A percentile compares a stretch with the other conserved stretches of the same genome.
Conservation (phyloP, 2,797 vertebrate species). For the Xerus rutilus region DNA sequence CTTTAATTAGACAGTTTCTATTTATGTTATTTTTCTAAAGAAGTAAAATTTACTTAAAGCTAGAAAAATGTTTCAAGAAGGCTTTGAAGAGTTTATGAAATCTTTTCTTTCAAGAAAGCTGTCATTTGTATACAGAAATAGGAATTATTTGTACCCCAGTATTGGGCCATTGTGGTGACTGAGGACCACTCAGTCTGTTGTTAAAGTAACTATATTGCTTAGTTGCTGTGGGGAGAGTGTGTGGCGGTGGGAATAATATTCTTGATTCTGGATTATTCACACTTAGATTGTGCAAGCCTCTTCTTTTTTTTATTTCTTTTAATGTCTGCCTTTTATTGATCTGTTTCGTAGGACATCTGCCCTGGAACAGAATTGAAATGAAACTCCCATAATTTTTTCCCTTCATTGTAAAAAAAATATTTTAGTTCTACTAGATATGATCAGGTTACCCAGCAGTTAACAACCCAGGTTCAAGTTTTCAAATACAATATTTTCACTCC, state of each 20-base stretch:
- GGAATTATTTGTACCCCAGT: neutral
- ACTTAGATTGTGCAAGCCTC: neutral
- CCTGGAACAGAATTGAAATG: conserved; percentile 13
- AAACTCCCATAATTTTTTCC: neutral
- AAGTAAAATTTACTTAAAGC: conserved; percentile 25
- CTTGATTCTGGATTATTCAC: neutral
- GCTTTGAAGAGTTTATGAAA: neutral
- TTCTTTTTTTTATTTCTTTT: neutral
- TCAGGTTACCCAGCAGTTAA: neutral
- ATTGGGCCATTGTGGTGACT: neutral
- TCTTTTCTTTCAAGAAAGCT: neutral
- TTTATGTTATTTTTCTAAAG: conserved; percentile 42
- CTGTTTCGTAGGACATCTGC: neutral
- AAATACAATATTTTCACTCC: neutral
- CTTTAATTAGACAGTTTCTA: conserved; percentile 3
- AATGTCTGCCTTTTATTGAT: neutral
- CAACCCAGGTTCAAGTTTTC: neutral
- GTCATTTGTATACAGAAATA: neutral
- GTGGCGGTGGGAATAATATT: neutral
- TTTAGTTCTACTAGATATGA: neutral
- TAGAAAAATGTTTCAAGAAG: neutral
- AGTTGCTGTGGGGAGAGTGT: neutral
- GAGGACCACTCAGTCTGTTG: neutral
- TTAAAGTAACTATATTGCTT: neutral
- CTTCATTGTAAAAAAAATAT: conserved; percentile 11